Evolutionary conservation across 2,797 vertebrate species (phyloP).

Genomic region (Peromyscus melanophrys): DNA sequence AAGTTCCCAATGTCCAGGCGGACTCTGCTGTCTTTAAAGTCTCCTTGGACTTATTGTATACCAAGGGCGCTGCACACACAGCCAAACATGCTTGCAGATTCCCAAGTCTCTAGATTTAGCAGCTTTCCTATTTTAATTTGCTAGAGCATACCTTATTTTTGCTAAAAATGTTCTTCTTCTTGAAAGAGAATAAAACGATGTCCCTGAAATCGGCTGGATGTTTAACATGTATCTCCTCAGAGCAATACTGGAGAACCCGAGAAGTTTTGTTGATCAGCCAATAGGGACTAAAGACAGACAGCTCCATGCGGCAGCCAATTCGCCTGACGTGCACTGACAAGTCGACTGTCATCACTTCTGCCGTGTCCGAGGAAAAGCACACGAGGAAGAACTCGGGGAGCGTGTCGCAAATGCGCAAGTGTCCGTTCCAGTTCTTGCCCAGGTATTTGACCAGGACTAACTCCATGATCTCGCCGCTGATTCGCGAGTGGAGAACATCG

Average conservation of each 20-base stretch:
- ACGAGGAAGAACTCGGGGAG: constrained; percentile 93
- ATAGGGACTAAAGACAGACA: constrained; percentile 96
- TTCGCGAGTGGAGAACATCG: constrained; percentile 93
- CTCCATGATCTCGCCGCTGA: constrained; percentile 93
- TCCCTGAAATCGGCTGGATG: constrained; percentile 96
- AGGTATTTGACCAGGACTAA: constrained; percentile 94
- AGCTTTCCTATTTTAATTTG: constrained; percentile 40
- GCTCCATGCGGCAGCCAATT: constrained; percentile 87
- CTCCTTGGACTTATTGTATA: neutral
- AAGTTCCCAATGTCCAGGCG: neutral
- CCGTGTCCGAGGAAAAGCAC: constrained; percentile 90
- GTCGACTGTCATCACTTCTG: constrained; percentile 89
- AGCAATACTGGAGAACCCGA: constrained; percentile 95
- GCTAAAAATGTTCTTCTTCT: constrained; percentile 96
- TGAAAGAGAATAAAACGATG: constrained; percentile 96
- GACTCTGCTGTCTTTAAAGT: neutral
- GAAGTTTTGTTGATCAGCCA: constrained; percentile 99
- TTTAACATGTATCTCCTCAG: constrained; percentile 94
- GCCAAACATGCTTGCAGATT: neutral
- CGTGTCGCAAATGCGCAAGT: constrained; percentile 89
- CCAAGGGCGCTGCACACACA: neutral
- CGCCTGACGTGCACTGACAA: constrained; percentile 91
- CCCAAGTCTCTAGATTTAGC: neutral
- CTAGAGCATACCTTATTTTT: constrained; percentile 95
- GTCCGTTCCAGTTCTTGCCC: constrained; percentile 95